These are phyloP conservation scores for Lagorchestes hirsutus DNA, from an alignment of 2,797 vertebrate genomes.

Conservation along the genomic window DNA sequence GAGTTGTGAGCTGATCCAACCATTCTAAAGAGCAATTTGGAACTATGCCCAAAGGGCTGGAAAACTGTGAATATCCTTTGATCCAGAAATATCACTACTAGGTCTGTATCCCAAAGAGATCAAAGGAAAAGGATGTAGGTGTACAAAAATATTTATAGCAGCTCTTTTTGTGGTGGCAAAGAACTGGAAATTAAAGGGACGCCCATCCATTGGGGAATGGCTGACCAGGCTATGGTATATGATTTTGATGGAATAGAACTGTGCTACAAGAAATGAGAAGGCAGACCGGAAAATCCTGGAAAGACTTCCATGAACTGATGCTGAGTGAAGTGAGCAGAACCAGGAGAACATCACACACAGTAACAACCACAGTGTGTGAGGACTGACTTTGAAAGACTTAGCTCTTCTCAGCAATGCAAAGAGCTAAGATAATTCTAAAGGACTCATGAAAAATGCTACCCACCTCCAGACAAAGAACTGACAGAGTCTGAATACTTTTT, in stretches of 20 bases:
- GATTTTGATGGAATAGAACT: background rate
- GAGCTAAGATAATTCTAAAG: background rate
- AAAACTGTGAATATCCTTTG: background rate
- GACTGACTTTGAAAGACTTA: background rate
- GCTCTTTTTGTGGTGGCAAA: background rate
- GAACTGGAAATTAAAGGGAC: background rate
- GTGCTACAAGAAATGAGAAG: background rate
- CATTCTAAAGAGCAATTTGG: background rate
- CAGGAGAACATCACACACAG: too few species aligned
- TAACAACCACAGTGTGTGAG: accelerated
- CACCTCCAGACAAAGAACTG: background rate
- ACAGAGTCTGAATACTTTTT: background rate
- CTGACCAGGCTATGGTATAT: background rate
- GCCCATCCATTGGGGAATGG: background rate
- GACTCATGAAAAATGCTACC: background rate
- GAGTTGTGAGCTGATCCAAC: background rate
- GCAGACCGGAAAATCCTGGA: too few species aligned
- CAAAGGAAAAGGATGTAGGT: background rate
- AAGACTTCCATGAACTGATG: too few species aligned
- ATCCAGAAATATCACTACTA: background rate
- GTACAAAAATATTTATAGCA: background rate
- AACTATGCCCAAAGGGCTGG: background rate
- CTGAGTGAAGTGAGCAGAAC: background rate
- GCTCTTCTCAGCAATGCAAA: background rate
- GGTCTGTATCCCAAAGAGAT: too few species aligned